Conservation (phyloP, 1,140 invertebrate species). For the Trinorchestia longiramus region DNA sequence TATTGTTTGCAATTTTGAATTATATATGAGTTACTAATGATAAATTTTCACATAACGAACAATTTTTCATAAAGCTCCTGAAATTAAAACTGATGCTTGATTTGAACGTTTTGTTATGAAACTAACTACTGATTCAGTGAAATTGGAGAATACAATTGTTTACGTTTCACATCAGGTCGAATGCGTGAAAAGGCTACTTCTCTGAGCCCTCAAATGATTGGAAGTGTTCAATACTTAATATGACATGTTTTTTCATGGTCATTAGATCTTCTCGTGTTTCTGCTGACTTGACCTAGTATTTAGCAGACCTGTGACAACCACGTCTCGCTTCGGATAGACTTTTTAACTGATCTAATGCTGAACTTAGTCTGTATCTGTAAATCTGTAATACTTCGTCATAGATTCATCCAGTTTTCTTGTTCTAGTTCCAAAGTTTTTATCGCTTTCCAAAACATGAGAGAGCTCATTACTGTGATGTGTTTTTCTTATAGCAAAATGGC, state of each 20-base stretch:
- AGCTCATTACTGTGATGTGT: no score
- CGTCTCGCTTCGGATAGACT: not conserved
- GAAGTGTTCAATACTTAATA: not conserved
- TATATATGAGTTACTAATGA: not conserved
- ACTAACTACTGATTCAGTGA: not conserved
- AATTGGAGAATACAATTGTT: not conserved
- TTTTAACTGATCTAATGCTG: not conserved
- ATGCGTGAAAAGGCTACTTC: not conserved
- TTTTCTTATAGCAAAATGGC: no score
- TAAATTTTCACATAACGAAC: no score
- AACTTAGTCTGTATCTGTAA: no score
- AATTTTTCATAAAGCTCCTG: no score
- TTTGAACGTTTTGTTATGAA: not conserved
- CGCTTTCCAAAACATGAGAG: no score
- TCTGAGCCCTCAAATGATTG: not conserved
- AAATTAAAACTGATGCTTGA: not conserved
- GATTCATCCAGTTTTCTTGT: not conserved
- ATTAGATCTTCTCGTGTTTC: not conserved
- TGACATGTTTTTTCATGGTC: not conserved
- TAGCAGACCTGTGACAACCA: not conserved
- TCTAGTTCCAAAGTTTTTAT: not conserved
- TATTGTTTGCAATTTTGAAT: not conserved
- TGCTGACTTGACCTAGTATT: not conserved
- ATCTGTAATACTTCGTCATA: not conserved
- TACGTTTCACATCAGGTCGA: not conserved